phyloP scores from a whole-genome alignment of 2,888 invertebrate genomes.

The Tortrix viridana region DNA sequence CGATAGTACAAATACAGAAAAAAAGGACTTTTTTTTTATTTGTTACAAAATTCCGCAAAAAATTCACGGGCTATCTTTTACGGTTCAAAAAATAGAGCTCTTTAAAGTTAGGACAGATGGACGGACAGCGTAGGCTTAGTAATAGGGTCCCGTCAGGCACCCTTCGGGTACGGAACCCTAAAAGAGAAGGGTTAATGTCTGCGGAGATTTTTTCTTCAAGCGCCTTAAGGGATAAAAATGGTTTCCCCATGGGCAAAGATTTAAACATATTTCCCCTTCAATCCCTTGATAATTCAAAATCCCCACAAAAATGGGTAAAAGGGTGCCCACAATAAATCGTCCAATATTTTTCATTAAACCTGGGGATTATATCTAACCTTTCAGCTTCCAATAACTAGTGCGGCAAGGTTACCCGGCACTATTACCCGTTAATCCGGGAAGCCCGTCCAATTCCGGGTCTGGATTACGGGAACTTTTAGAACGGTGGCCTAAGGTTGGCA shows the following conservation, averaged over 20 bases:
- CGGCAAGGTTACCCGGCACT: slow-evolving; percentile 31
- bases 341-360: slow-evolving; percentile 37
- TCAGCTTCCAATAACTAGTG: slow-evolving; percentile 34
- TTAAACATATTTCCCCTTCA: neutral
- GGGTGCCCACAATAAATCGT: slow-evolving; percentile 26
- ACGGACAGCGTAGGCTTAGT: no score
- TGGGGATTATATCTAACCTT: slow-evolving; percentile 35
- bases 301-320: slow-evolving; percentile 27
- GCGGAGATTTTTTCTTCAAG: neutral
- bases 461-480: slow-evolving; percentile 37
- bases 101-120: no score
- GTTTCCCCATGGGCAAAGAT: neutral
- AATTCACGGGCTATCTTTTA: no score
- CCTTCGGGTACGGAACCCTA: no score
- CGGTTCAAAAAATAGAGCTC: no score
- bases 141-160: no score
- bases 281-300: neutral
- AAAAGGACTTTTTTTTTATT: no score
- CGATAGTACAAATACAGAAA: no score
- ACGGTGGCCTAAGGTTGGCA: neutral
- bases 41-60: no score
- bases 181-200: no score
- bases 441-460: slow-evolving; percentile 32
- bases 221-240: neutral
- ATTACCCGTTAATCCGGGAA: slow-evolving; percentile 38